These are phyloP conservation scores for Drosophila yakuba DNA, from an alignment of 1,140 invertebrate species.

Conservation along the genomic window DNA sequence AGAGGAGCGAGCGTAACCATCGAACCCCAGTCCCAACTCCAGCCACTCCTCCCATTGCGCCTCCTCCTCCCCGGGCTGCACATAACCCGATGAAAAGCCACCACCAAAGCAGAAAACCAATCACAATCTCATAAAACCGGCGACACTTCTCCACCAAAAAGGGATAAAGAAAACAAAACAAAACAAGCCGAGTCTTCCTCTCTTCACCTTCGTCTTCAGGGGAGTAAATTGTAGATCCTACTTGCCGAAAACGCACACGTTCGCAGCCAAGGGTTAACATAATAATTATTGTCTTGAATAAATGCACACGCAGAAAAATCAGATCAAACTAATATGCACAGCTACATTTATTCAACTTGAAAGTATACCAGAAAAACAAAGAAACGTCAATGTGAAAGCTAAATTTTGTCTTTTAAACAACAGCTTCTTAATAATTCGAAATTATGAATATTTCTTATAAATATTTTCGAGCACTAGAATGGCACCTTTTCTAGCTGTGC, in stretches of 20 bases:
- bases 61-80: neutral
- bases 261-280: slow-evolving; percentile 71
- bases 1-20: slow-evolving; percentile 56
- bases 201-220: neutral
- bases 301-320: slow-evolving; percentile 25
- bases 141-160: slow-evolving; percentile 52
- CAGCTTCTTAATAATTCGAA: no score
- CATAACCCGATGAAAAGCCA: slow-evolving; percentile 53
- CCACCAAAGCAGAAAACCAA: slow-evolving; percentile 73
- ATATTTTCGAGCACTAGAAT: no score
- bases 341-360: no score
- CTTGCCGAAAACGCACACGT: slow-evolving; percentile 80
- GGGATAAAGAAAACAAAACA: slow-evolving; percentile 11
- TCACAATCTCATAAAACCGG: slow-evolving; percentile 68
- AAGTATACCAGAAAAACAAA: neutral
- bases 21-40: slow-evolving; percentile 8
- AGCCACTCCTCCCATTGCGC: slow-evolving; percentile 15
- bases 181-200: slow-evolving; percentile 4
- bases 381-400: neutral
- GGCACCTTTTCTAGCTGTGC: neutral
- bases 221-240: slow-evolving; percentile 48
- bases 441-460: no score
- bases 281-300: slow-evolving; percentile 66
- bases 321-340: neutral
- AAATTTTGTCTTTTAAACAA: no score